phyloP scores from a whole-genome alignment of 37 sponge, comb jelly and placozoan genomes.

The Tethya wilhelma region DNA sequence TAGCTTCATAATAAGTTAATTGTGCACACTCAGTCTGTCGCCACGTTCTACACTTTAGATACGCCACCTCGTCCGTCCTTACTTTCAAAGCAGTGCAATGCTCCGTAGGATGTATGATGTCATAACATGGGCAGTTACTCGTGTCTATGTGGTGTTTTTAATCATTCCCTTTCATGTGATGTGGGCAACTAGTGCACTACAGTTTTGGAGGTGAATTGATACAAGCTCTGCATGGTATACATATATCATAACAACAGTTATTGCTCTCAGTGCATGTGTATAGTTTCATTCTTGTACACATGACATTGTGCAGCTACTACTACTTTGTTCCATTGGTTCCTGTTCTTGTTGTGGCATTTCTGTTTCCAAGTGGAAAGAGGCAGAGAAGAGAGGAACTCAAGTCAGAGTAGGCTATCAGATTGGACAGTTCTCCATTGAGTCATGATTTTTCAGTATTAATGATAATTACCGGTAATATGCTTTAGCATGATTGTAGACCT shows the following conservation, averaged over 20 bases:
- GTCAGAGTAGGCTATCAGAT: too few species aligned
- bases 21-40: too few species aligned
- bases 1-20: too few species aligned
- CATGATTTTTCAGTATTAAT: too few species aligned
- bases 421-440: too few species aligned
- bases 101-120: conserved; percentile 56
- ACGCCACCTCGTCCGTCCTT: conserved; percentile 50
- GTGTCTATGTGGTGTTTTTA: conserved; percentile 39
- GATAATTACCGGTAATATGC: too few species aligned
- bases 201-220: conserved; percentile 60
- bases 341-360: neutral
- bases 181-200: neutral
- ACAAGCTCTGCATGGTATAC: too few species aligned
- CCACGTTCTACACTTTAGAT: conserved; percentile 65
- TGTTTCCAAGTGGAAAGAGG: conserved; percentile 21
- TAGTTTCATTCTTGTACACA: too few species aligned
- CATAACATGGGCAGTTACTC: conserved; percentile 53
- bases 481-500: too few species aligned
- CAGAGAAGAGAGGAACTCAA: too few species aligned
- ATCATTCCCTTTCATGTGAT: conserved; percentile 12
- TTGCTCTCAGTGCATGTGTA: too few species aligned
- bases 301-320: conserved; percentile 25
- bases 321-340: conserved; percentile 33
- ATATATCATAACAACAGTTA: too few species aligned
- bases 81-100: conserved; percentile 47